A percentile compares a stretch with the other conserved stretches of the same genome.
phyloP scores from a whole-genome alignment of 2,797 vertebrate genomes.

The Mycteria americana region DNA sequence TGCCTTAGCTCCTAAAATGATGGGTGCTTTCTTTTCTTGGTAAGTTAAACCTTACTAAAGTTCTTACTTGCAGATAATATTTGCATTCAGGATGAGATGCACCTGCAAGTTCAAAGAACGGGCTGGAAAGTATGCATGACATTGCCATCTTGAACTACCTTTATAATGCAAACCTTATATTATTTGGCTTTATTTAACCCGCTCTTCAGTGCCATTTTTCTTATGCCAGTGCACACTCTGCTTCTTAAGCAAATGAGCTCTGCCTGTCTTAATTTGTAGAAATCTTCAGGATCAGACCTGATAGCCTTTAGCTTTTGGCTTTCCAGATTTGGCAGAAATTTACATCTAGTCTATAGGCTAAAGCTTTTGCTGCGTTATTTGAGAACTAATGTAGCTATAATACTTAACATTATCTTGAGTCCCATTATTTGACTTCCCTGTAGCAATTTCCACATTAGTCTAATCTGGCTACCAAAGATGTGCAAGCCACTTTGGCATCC shows the following conservation, averaged over 20 bases:
- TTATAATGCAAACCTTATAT: background rate
- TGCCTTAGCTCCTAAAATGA: background rate
- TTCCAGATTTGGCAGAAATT: background rate
- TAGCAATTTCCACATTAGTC: background rate
- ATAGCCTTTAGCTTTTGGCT: background rate
- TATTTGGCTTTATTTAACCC: background rate
- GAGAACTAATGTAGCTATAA: background rate
- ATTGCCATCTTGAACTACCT: background rate
- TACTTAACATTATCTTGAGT: background rate
- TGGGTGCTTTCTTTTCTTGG: background rate
- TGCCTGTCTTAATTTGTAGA: background rate
- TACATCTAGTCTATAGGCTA: background rate
- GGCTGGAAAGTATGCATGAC: background rate
- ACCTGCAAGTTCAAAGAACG: background rate
- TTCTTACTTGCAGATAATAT: background rate
- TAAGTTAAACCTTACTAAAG: background rate
- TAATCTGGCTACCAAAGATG: background rate
- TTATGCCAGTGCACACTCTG: background rate
- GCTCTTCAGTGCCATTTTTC: background rate
- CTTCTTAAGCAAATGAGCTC: conserved; percentile 5
- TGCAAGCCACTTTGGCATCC: background rate
- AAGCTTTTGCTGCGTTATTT: background rate
- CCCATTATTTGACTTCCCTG: background rate
- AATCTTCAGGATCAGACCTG: background rate
- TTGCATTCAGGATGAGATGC: background rate